Evolutionary conservation across 1,140 invertebrate species (phyloP).

Genomic region (Drosophila nikananu): DNA sequence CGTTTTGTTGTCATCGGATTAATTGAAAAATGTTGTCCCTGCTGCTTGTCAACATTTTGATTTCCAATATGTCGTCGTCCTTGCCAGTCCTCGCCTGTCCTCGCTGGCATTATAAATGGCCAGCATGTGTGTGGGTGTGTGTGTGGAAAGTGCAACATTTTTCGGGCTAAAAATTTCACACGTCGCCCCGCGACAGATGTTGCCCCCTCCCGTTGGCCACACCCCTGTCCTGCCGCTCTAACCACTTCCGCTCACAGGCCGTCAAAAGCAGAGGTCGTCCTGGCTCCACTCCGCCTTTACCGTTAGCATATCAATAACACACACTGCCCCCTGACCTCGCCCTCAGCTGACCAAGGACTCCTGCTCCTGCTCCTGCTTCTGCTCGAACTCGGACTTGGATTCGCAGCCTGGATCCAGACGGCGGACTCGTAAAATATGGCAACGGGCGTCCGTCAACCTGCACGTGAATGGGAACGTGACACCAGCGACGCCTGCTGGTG

Average conservation of each 20-base stretch:
- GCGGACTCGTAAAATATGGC: conserved; percentile 76
- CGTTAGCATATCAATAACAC: conserved; percentile 84
- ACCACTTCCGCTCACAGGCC: conserved; percentile 73
- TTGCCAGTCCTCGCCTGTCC: conserved; percentile 4
- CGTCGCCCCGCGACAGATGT: conserved; percentile 74
- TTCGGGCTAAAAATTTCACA: conserved; percentile 76
- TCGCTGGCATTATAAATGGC: conserved; percentile 55
- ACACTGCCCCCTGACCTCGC: conserved; percentile 29
- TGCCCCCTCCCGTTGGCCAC: conserved; percentile 16
- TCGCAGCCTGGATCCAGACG: conserved; percentile 28
- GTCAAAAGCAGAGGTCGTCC: conserved; percentile 63
- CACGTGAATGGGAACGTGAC: conserved; percentile 62
- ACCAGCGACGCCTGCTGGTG: conserved; percentile 61
- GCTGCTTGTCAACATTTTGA: conserved; percentile 79
- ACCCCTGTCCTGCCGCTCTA: conserved; percentile 25
- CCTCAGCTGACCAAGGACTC: conserved; percentile 6
- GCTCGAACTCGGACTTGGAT: conserved; percentile 10
- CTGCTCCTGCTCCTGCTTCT: background rate
- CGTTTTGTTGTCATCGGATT: conserved; percentile 55
- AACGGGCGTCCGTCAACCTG: conserved; percentile 73
- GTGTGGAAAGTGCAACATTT: conserved; percentile 40
- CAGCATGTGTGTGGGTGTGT: background rate
- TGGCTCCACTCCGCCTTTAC: conserved; percentile 62
- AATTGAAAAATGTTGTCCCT: conserved; percentile 76
- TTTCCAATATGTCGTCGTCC: conserved; percentile 74